Evolutionary conservation across 2,888 invertebrate species (phyloP).

Genomic region (Serripes groenlandicus): DNA sequence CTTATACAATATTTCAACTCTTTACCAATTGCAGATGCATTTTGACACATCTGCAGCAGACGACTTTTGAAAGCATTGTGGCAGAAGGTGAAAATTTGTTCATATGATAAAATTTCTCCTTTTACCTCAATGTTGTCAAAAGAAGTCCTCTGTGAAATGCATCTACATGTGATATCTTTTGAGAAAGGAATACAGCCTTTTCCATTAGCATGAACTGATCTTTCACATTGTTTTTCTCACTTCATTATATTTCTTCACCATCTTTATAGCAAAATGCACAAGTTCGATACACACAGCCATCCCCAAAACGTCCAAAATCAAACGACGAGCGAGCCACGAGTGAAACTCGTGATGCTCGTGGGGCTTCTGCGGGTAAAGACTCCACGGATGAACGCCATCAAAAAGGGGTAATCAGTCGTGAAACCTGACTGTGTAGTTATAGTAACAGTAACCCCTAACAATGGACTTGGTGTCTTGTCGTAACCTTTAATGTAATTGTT

Average conservation of each 20-base stretch:
- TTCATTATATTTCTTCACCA: slow-evolving; percentile 11
- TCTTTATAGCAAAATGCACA: slow-evolving; percentile 62
- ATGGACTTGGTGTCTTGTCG: neutral
- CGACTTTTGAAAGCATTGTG: too few relatives aligned
- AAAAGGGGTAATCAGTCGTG: slow-evolving; percentile 60
- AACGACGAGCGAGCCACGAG: slow-evolving; percentile 74
- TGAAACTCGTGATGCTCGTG: slow-evolving; percentile 65
- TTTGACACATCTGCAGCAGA: too few relatives aligned
- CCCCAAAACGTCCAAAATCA: slow-evolving; percentile 76
- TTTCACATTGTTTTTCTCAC: neutral
- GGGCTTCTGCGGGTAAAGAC: slow-evolving; percentile 48
- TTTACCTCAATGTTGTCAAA: neutral
- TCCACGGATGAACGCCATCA: slow-evolving; percentile 73
- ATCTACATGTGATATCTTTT: too few relatives aligned
- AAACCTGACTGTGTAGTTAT: slow-evolving; percentile 16
- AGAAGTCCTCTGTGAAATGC: too few relatives aligned
- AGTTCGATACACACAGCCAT: slow-evolving; percentile 68
- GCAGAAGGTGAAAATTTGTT: too few relatives aligned
- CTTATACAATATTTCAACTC: too few relatives aligned
- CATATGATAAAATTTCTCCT: too few relatives aligned
- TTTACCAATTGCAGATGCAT: too few relatives aligned
- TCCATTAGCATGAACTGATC: neutral
- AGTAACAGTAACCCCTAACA: slow-evolving; percentile 30
- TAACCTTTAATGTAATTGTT: neutral
- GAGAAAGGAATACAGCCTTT: neutral